Evolutionary conservation across 2,797 vertebrate genomes (phyloP).

Genomic region (Coreius guichenoti): DNA sequence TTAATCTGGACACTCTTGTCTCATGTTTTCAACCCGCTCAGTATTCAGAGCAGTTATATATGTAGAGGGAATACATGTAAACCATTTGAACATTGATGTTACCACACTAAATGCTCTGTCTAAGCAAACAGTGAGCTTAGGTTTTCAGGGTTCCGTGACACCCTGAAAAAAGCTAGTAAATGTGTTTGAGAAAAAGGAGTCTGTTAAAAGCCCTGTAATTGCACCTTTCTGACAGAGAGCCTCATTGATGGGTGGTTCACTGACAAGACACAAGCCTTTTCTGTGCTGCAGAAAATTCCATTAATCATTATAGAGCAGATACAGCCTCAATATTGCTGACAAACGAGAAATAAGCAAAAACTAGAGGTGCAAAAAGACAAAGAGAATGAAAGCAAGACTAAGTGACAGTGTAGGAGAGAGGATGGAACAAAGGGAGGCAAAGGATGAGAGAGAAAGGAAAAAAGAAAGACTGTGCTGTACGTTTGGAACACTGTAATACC

Average conservation of each 20-base stretch:
- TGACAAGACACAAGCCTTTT: conserved; percentile 44
- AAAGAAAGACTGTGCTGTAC: background rate
- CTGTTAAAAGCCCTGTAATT: conserved; percentile 76
- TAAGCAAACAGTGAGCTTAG: conserved; percentile 35
- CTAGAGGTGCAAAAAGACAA: conserved; percentile 6
- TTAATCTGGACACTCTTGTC: background rate
- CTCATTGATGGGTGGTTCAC: conserved; percentile 15
- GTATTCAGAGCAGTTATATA: background rate
- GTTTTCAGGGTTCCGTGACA: background rate
- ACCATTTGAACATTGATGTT: conserved; percentile 16
- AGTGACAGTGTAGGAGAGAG: background rate
- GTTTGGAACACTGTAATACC: background rate
- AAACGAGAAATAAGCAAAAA: conserved; percentile 8
- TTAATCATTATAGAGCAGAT: conserved; percentile 26
- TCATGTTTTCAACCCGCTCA: background rate
- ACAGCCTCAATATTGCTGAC: conserved; percentile 15
- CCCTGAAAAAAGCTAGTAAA: conserved; percentile 22
- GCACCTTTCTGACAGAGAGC: conserved; percentile 60
- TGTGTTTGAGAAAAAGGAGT: conserved; percentile 29
- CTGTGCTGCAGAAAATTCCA: background rate
- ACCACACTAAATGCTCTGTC: background rate
- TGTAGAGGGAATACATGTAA: background rate
- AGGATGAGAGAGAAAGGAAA: background rate
- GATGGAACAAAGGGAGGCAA: background rate
- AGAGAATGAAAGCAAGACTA: background rate